These are phyloP conservation scores for Tylochromis polylepis DNA, from an alignment of 2,113 vertebrate genomes.

Conservation along the genomic window DNA sequence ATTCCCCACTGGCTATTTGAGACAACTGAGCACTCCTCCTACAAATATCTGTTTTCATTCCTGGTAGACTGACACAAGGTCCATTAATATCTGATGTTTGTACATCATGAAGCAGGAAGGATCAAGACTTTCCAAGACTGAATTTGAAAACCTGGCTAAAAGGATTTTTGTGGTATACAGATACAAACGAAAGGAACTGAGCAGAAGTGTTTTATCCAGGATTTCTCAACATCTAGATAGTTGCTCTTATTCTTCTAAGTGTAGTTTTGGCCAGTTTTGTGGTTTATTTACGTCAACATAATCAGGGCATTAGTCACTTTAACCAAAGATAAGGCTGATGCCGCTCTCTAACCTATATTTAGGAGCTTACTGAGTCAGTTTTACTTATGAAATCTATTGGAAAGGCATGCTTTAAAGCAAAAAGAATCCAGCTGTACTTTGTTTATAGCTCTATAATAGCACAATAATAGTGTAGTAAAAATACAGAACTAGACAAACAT, in stretches of 20 bases:
- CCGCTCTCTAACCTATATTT: background rate
- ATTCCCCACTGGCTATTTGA: background rate
- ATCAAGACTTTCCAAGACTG: background rate
- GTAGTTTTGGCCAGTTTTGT: background rate
- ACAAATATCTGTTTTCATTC: constrained; percentile 35
- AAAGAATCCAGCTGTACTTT: background rate
- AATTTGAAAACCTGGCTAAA: background rate
- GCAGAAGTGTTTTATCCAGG: background rate
- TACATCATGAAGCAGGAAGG: background rate
- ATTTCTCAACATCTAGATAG: background rate
- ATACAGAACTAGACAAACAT: background rate
- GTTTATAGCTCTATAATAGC: background rate
- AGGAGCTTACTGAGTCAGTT: background rate
- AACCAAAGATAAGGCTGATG: background rate
- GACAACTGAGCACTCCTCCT: background rate
- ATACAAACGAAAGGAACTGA: background rate
- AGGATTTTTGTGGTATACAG: background rate
- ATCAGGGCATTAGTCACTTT: background rate
- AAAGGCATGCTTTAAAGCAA: background rate
- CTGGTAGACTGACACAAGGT: constrained; percentile 17
- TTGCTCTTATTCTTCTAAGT: too few relatives aligned
- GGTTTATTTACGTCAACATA: background rate
- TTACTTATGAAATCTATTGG: background rate
- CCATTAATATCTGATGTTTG: background rate
- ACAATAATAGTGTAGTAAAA: background rate